Evolutionary conservation across 2,113 vertebrate genomes (phyloP).

Genomic region (Zapus hudsonius): DNA sequence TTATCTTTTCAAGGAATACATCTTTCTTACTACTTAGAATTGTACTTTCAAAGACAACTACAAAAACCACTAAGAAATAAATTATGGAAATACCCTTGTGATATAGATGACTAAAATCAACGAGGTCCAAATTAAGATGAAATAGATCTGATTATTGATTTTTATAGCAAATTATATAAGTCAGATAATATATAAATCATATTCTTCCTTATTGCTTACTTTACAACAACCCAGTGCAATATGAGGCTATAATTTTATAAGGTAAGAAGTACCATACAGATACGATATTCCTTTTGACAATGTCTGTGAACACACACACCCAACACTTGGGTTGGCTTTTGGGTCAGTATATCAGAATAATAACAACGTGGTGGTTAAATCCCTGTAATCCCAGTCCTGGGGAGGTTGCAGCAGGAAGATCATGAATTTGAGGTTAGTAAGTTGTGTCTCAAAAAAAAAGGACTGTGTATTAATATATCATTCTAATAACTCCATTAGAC

Average conservation of each 20-base stretch:
- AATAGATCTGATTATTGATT: slow-evolving; percentile 24
- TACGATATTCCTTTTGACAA: background rate
- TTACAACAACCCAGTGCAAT: background rate
- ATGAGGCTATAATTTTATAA: slow-evolving; percentile 15
- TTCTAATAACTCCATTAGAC: background rate
- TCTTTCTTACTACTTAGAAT: slow-evolving; percentile 53
- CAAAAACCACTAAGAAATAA: slow-evolving; percentile 37
- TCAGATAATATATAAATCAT: background rate
- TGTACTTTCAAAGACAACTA: slow-evolving; percentile 30
- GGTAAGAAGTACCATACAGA: background rate
- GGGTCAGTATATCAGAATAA: background rate
- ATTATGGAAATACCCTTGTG: slow-evolving; percentile 21
- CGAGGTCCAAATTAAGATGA: slow-evolving; percentile 40
- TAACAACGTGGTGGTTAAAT: background rate
- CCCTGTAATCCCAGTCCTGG: background rate
- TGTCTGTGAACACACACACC: background rate
- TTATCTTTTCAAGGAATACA: slow-evolving; percentile 43
- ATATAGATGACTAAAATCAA: background rate
- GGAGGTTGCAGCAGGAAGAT: background rate
- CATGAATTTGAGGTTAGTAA: background rate
- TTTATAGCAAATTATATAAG: slow-evolving; percentile 54
- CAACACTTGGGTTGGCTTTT: background rate
- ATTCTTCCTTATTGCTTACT: background rate
- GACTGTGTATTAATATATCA: background rate
- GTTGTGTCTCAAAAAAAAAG: background rate